Evolutionary conservation across 2,888 invertebrate species (phyloP).

Genomic region (Platycheirus rosarum): DNA sequence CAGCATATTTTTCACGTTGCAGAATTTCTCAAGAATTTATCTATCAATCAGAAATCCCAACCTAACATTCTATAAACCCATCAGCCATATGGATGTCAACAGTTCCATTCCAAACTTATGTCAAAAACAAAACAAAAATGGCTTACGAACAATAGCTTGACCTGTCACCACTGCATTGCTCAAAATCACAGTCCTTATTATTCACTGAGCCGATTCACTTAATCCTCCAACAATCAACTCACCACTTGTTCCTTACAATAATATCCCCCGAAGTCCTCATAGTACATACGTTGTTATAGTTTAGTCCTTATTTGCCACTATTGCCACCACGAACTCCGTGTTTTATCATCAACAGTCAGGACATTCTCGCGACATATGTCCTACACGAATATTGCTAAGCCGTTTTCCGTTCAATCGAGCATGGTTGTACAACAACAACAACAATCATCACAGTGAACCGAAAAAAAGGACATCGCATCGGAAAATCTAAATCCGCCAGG

Average conservation of each 20-base stretch:
- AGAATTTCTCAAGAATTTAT: too few species aligned
- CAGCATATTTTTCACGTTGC: too few species aligned
- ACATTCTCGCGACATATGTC: conserved; percentile 62
- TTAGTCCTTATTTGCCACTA: conserved; percentile 7
- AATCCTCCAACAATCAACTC: conserved; percentile 54
- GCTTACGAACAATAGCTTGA: conserved; percentile 28
- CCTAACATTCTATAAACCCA: too few species aligned
- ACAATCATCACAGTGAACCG: conserved; percentile 17
- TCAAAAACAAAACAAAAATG: conserved; percentile 27
- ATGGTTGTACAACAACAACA: conserved; percentile 24
- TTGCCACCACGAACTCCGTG: neutral
- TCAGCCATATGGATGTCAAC: neutral
- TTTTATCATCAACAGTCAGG: conserved; percentile 59
- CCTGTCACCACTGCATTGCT: conserved; percentile 3
- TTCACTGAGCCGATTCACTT: conserved; percentile 40
- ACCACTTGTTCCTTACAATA: conserved; percentile 25
- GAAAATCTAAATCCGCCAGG: conserved; percentile 59
- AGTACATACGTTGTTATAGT: neutral
- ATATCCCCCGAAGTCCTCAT: neutral
- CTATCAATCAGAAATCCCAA: too few species aligned
- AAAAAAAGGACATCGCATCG: conserved; percentile 59
- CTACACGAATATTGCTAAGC: conserved; percentile 56
- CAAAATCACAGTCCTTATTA: conserved; percentile 41
- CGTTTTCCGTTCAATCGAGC: conserved; percentile 28
- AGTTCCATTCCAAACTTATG: conserved; percentile 9